Evolutionary conservation across 2,797 vertebrate species (phyloP), one percentile per base, ranked within the genome.

Genomic region (Alfaro cultratus): DNA sequence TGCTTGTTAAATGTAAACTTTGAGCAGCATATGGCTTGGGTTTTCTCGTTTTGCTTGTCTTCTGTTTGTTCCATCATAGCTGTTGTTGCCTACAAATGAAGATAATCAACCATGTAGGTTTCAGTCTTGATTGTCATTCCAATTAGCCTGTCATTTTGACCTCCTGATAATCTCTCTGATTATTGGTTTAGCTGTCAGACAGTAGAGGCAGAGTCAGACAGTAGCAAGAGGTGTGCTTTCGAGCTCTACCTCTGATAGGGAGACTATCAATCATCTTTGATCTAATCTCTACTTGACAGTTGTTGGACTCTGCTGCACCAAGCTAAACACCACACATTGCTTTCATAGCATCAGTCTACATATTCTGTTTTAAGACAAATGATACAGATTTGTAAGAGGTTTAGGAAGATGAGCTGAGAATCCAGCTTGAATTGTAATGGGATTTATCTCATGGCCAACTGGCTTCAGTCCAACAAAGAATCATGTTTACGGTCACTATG

Each of bases 101-200:
- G 75, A 80, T 46, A n/a, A 8, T 15, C 45, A 62, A 73, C 71
- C 86, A 82, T 86, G 49, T 88, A 87, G 80, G 75, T 85, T 72
- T 80, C 73, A 81, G 74, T 74, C 47, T 73, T 84, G 86, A 91
- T 86, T 85, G 45, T 34, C 68, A 73, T 79, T 53, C 43, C 77
- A 84, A 83, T 89, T 91, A 93, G 75, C 72, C 36, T 29, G 43
- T 80, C 82, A 78, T 70, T 89, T 88, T 92, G 80, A 88, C 83
- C 81, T 86, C 87, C 76, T 76, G 73, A 80, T 93, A 93, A 94
- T 93, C 92, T 91, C 76, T 83, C 79, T 80, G 88, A 91, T 94
- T 88, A 94, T 76, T 90, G 87, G 85, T 94, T 94, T 91, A 93
- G 55, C 75, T 47, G 67, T 81, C 34, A 83, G 83, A 89, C 77